Percentiles rank a stretch among this genome's conserved stretches.
These are phyloP conservation scores for Drosophila kohkoa DNA, from an alignment of 1,140 invertebrate genomes.

Conservation along the genomic window DNA sequence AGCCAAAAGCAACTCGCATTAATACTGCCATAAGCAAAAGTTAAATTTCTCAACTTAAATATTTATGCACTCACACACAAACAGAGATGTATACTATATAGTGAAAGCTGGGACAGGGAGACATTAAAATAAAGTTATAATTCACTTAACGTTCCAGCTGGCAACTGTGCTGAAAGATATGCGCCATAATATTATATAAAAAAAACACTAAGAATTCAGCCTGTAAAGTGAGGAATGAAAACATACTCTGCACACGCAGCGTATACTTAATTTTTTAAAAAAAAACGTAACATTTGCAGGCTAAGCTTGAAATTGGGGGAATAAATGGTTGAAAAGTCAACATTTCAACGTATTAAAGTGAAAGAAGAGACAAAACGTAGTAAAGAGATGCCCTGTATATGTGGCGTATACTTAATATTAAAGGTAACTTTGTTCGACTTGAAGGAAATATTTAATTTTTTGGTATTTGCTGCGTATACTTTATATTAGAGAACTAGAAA, in stretches of 20 bases:
- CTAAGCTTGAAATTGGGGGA: background rate
- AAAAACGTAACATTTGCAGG: background rate
- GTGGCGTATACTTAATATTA: background rate
- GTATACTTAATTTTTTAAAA: background rate
- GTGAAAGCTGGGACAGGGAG: background rate
- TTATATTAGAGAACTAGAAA: no score
- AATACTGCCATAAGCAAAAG: slow-evolving; percentile 1
- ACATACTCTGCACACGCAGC: background rate
- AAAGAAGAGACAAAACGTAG: background rate
- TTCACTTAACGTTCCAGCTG: slow-evolving; percentile 38
- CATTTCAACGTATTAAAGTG: background rate
- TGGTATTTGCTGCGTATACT: no score
- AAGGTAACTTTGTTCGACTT: background rate
- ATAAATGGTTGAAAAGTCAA: background rate
- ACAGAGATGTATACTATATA: background rate
- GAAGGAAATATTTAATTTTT: no score
- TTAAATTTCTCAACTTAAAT: slow-evolving; percentile 39
- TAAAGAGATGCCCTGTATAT: background rate
- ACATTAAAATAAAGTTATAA: slow-evolving; percentile 48
- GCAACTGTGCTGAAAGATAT: slow-evolving; percentile 27
- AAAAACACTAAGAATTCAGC: slow-evolving; percentile 7
- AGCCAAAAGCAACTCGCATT: slow-evolving; percentile 13
- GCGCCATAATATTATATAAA: slow-evolving; percentile 2
- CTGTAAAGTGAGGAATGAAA: background rate
- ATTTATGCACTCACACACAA: slow-evolving; percentile 36